Conservation (phyloP, 2,888 invertebrate genomes). For the Caenorhabditis afra region DNA sequence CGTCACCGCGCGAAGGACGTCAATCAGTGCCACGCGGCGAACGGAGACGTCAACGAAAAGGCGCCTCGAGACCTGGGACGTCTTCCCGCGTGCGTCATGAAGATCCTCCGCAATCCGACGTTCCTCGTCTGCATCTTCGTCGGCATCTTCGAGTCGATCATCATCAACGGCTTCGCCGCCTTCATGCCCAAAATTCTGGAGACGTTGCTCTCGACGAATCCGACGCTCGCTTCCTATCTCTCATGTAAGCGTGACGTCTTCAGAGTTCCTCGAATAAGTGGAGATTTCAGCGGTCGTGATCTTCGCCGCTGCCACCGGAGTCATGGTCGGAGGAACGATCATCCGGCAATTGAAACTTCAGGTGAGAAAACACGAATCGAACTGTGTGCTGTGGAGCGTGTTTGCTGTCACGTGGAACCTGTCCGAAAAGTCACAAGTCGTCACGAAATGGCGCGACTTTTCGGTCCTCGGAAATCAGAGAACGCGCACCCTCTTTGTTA, state of each 20-base stretch:
- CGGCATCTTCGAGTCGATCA: conserved; percentile 79
- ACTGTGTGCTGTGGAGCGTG: neutral
- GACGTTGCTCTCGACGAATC: conserved; percentile 77
- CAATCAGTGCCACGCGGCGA: conserved; percentile 70
- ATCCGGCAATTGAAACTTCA: conserved; percentile 78
- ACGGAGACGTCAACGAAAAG: conserved; percentile 67
- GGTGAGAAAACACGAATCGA: conserved; percentile 46
- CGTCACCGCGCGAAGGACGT: conserved; percentile 78
- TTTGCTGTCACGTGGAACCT: conserved; percentile 9
- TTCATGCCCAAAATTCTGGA: conserved; percentile 81
- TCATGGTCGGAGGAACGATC: conserved; percentile 78
- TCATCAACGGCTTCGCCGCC: conserved; percentile 79
- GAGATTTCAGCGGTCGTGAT: conserved; percentile 78
- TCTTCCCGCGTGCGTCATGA: conserved; percentile 70
- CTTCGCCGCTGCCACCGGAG: conserved; percentile 80
- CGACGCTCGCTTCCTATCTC: conserved; percentile 76
- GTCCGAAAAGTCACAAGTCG: neutral
- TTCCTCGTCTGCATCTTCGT: conserved; percentile 77
- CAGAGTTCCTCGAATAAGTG: too few relatives aligned
- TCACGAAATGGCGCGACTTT: too few relatives aligned
- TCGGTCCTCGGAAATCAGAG: neutral
- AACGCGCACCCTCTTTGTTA: conserved; percentile 1
- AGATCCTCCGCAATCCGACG: conserved; percentile 78
- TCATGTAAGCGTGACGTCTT: conserved; percentile 71
- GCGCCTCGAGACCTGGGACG: conserved; percentile 66